phyloP scores from a whole-genome alignment of 1,140 invertebrate genomes.

The Listronotus oregonensis region DNA sequence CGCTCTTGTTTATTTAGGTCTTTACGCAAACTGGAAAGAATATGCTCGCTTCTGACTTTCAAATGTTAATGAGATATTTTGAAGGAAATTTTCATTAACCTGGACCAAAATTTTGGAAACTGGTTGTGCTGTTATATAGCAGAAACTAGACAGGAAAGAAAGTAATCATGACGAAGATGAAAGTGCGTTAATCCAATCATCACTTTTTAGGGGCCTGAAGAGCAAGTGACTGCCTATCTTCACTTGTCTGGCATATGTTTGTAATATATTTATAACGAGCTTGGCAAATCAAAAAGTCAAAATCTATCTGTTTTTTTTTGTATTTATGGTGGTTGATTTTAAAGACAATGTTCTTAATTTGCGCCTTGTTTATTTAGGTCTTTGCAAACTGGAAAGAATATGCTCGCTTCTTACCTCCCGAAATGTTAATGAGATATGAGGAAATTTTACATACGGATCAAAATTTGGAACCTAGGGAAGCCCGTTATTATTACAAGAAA shows the following conservation, averaged over 20 bases:
- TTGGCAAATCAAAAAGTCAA: too few species aligned
- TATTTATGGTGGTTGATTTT: too few species aligned
- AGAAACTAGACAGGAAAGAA: slow-evolving; percentile 34
- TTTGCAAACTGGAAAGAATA: slow-evolving; percentile 44
- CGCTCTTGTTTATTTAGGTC: slow-evolving; percentile 27
- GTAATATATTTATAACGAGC: too few species aligned
- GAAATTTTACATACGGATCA: slow-evolving; percentile 43
- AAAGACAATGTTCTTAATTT: too few species aligned
- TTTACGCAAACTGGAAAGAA: slow-evolving; percentile 44
- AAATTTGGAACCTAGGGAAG: slow-evolving; percentile 42
- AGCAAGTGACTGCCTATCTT: too few species aligned
- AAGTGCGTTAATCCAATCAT: too few species aligned
- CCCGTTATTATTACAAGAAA: slow-evolving; percentile 44
- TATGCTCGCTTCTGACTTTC: slow-evolving; percentile 35
- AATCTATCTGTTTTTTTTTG: too few species aligned
- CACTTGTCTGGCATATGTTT: too few species aligned
- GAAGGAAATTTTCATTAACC: slow-evolving; percentile 45
- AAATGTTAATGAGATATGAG: slow-evolving; percentile 41
- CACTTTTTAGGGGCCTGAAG: too few species aligned
- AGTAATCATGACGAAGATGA: too few species aligned
- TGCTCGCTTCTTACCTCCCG: slow-evolving; percentile 33
- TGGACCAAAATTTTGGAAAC: slow-evolving; percentile 43
- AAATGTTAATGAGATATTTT: slow-evolving; percentile 40
- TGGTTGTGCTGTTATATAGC: slow-evolving; percentile 44
- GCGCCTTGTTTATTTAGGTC: slow-evolving; percentile 27